Evolutionary conservation across 2,888 invertebrate genomes (phyloP), one percentile per base, ranked within the genome.

Genomic region (Piscicola geometra): DNA sequence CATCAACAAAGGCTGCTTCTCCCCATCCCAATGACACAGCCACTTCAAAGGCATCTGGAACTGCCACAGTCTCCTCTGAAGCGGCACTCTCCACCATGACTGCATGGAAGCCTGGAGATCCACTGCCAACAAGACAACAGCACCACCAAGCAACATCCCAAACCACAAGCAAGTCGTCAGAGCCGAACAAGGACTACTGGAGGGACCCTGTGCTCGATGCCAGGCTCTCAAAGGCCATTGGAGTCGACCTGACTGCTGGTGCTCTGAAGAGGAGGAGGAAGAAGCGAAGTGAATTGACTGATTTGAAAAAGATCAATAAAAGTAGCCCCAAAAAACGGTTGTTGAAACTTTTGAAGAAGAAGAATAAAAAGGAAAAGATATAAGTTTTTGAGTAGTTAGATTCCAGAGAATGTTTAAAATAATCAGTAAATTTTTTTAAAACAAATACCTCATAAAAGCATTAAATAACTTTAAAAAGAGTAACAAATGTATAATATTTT

Each of bases 251-350:
- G 28, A 47, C 50, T n/a, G 15, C 35, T 36, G 15, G 12, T 68
- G 21, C 68, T 33, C 9, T 9, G 15, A 70, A 70, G 21, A 70
- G 47, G n/a, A 70, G 9, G 30, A 70, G 32, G 41, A 41, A 9
- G 21, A 70, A 70, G 28, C 35, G 25, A 70, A 25, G 3, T 36
- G 70, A 28, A n/a, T 5, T 70, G 2, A 47, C 50, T 47, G 70
- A 70, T 25, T 36, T 70, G 70, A 70, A 70, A 41, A 21, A 36
- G 5, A 28, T 70, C 28, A 47, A 70, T 33, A 41, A 47, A 30
- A 70, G 41, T 41, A 41, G 5, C 9, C 2, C 70, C n/a, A 35
- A 28, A n/a, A 70, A 70, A 33, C n/a, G 68, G 30, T 32, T 68
- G 32, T 9, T 28, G 35, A 30, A 68, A 68, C 5, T 32, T 3